Conservation (phyloP, 2,113 vertebrate species). For the Hemibagrus wyckioides region DNA sequence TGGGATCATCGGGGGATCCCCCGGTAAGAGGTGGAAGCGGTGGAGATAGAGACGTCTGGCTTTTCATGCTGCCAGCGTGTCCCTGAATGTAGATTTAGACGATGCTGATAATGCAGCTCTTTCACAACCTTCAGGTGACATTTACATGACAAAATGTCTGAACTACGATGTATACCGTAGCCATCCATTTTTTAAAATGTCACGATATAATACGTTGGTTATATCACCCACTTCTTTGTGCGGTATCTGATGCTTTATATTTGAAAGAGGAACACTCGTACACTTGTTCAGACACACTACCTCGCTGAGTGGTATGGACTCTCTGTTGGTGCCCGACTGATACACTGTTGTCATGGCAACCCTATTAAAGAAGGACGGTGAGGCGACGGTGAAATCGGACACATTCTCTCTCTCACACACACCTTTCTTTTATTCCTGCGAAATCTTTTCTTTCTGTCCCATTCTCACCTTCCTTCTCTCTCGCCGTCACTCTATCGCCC, state of each 20-base stretch:
- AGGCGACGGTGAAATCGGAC: conserved; percentile 72
- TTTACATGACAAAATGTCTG: conserved; percentile 17
- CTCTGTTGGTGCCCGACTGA: conserved; percentile 66
- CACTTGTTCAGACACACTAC: conserved; percentile 29
- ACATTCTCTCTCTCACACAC: conserved; percentile 56
- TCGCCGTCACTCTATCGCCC: conserved; percentile 23
- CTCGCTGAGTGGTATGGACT: conserved; percentile 37
- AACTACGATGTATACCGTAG: background rate
- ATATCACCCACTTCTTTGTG: conserved; percentile 11
- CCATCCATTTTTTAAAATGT: background rate
- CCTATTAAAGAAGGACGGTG: conserved; percentile 77
- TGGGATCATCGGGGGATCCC: background rate
- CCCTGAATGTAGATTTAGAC: background rate
- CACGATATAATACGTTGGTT: conserved; percentile 4
- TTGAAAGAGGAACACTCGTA: conserved; percentile 33
- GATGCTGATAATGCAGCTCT: conserved; percentile 3
- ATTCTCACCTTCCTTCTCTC: conserved; percentile 47
- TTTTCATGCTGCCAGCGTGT: background rate
- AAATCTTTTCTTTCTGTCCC: conserved; percentile 42
- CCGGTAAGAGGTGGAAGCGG: background rate
- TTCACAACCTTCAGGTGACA: conserved; percentile 3
- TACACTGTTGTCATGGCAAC: conserved; percentile 80
- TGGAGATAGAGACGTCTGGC: background rate
- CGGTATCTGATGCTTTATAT: background rate
- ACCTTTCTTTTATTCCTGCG: conserved; percentile 59